Evolutionary conservation across 1,140 invertebrate species (phyloP), one percentile per base, ranked within the genome.

Genomic region (Bombus superbus): DNA sequence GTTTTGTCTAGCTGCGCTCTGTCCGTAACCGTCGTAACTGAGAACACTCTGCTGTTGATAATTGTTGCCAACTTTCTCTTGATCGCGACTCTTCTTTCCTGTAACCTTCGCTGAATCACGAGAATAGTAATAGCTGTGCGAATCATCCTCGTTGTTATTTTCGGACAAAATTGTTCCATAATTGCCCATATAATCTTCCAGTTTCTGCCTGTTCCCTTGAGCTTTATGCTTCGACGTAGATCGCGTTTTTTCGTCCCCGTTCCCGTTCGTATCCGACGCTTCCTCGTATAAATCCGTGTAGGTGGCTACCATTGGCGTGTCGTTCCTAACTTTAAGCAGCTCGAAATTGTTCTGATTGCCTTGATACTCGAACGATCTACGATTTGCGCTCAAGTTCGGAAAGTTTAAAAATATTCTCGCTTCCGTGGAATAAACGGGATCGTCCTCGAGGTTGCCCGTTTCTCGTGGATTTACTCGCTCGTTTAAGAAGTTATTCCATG

Each of bases 261-360:
- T 69, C n/a, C 86, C 73, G 38, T n/a, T 18, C 22, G 73, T 73
- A 8, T 22, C 32, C 3, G 42, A 35, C 3, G 80, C 18, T 2
- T 81, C 92, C 0, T 94, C 91, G 73, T 94, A 94, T 68, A 94
- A 94, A 4, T 94, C 89, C 0, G 93, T 88, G 59, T 95, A 95
- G 89, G 94, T 94, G 18, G 94, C 94, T 3, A 95, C 86, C 1
- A 90, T 89, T 3, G 94, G 94, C 0, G 94, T 95, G 32, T 94
- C 88, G 59, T 94, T 94, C 18, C 85, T 93, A 38, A 95, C 93
- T 89, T 95, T 95, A 0, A 95, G 87, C 42, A 95, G 69, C 74
- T 95, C 95, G 77, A 95, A 94, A n/a, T 94, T 93, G 84, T 92
- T 94, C 53, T 89, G 91, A 8, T 83, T 84, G 10, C 88, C 89